These are phyloP conservation scores for Onychomys leucogaster DNA, from an alignment of 2,797 vertebrate species.

Conservation along the genomic window DNA sequence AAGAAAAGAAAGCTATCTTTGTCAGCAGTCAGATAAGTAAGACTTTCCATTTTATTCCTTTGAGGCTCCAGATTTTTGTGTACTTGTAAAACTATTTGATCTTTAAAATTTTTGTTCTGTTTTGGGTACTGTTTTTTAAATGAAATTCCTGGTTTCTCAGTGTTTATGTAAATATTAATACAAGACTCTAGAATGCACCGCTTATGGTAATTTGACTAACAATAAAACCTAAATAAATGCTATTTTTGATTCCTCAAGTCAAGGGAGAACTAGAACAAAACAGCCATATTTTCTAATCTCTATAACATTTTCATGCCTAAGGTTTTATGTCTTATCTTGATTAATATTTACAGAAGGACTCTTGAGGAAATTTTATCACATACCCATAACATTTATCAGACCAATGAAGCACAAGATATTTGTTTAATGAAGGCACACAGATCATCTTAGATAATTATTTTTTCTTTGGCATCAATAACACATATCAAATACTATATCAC, in stretches of 20 bases:
- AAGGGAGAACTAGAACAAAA: slow-evolving; percentile 35
- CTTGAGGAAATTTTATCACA: slow-evolving; percentile 73
- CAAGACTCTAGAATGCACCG: neutral
- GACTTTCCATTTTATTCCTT: neutral
- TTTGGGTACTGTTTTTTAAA: slow-evolving; percentile 13
- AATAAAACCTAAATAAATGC: slow-evolving; percentile 22
- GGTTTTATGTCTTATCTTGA: slow-evolving; percentile 59
- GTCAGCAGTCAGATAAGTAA: neutral
- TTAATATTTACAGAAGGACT: slow-evolving; percentile 70
- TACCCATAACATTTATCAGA: slow-evolving; percentile 63
- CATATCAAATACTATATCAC: neutral
- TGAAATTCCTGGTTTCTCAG: neutral
- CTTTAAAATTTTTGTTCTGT: neutral
- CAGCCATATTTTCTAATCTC: slow-evolving; percentile 5
- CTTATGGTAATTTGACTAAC: neutral
- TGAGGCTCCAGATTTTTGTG: neutral
- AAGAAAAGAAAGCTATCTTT: neutral
- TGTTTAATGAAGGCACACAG: slow-evolving; percentile 62
- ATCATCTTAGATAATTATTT: slow-evolving; percentile 31
- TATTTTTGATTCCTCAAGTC: slow-evolving; percentile 25
- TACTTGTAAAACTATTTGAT: neutral
- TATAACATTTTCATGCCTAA: slow-evolving; percentile 47
- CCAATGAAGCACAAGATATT: slow-evolving; percentile 54
- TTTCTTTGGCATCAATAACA: neutral
- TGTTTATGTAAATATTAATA: neutral